A percentile compares a stretch with the other conserved stretches of the same genome.
Evolutionary conservation across 30 jellyfish, hydroid and myxozoan species (phyloP).

Genomic region (Morbakka virulenta): DNA sequence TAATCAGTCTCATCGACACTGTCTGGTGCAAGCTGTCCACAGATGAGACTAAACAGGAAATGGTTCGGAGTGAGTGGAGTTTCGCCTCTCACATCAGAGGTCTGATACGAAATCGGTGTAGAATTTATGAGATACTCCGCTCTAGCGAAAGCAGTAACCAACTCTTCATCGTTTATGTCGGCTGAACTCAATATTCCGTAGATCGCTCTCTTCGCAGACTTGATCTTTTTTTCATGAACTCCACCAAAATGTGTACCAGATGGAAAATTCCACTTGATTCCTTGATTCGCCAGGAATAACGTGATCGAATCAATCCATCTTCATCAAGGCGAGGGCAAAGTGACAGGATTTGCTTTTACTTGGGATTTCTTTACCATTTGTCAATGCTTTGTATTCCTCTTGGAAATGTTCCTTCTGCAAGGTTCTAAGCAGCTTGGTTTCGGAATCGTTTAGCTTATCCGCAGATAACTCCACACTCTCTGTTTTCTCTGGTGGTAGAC

Average conservation of each 20-base stretch:
- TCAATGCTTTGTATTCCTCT: too few relatives aligned
- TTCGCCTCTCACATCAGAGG: slow-evolving; percentile 17
- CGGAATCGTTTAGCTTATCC: too few relatives aligned
- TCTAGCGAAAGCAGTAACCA: slow-evolving; percentile 36
- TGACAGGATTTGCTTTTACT: too few relatives aligned
- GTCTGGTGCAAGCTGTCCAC: slow-evolving; percentile 17
- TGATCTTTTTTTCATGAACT: slow-evolving; percentile 35
- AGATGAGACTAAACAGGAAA: slow-evolving; percentile 35
- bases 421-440: too few relatives aligned
- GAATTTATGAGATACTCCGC: slow-evolving; percentile 48
- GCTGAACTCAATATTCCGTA: slow-evolving; percentile 22
- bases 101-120: slow-evolving; percentile 38
- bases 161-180: slow-evolving; percentile 37
- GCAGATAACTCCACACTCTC: too few relatives aligned
- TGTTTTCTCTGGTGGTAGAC: too few relatives aligned
- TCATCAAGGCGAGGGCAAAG: too few relatives aligned
- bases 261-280: slow-evolving; percentile 64
- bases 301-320: too few relatives aligned
- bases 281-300: slow-evolving; percentile 24
- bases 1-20: slow-evolving; percentile 2
- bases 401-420: too few relatives aligned
- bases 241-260: slow-evolving; percentile 50
- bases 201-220: slow-evolving; percentile 50
- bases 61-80: slow-evolving; percentile 60
- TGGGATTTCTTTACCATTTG: too few relatives aligned